phyloP scores from a whole-genome alignment of 1,140 invertebrate genomes.

The Lamellibrachia luymesi region DNA sequence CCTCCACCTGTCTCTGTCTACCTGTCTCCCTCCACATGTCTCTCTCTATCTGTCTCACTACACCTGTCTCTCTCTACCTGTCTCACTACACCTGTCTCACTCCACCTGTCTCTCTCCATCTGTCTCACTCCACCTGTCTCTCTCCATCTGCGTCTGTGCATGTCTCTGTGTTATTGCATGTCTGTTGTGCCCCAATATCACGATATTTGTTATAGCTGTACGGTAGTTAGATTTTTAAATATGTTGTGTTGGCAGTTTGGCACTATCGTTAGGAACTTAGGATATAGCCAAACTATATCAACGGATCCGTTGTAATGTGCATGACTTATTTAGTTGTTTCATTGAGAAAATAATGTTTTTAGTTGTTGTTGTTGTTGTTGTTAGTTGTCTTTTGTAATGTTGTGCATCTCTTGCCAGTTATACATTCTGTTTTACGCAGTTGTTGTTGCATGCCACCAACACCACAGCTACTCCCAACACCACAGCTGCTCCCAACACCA shows the following conservation, averaged over 20 bases:
- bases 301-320: not conserved
- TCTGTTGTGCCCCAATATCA: too few relatives aligned
- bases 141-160: too few relatives aligned
- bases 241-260: not conserved
- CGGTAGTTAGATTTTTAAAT: too few relatives aligned
- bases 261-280: not conserved
- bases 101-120: too few relatives aligned
- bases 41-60: too few relatives aligned
- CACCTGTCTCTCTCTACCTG: too few relatives aligned
- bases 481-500: not conserved
- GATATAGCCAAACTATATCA: not conserved
- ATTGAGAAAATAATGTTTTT: slow-evolving; percentile 31
- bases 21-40: too few relatives aligned
- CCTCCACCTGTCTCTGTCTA: too few relatives aligned
- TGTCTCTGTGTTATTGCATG: too few relatives aligned
- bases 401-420: not conserved
- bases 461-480: not conserved
- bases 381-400: not conserved
- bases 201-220: too few relatives aligned
- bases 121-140: too few relatives aligned
- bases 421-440: not conserved
- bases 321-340: slow-evolving; percentile 10
- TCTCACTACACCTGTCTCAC: too few relatives aligned
- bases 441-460: not conserved
- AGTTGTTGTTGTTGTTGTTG: not conserved